Evolutionary conservation across 64 coral and sea anemone genomes (phyloP).

Genomic region (Astreopora myriophthalma): DNA sequence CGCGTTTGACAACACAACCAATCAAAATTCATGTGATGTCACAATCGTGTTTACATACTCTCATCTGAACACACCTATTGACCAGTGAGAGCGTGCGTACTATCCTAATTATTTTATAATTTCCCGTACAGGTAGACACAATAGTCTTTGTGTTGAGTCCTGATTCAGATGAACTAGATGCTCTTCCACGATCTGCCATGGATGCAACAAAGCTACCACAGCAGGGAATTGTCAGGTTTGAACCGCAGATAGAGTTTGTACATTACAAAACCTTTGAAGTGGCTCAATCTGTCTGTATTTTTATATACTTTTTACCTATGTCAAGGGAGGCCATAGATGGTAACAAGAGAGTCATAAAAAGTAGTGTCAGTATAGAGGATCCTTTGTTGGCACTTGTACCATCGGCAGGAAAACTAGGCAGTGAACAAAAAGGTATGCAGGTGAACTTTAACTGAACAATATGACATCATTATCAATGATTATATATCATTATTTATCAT

Average conservation of each 20-base stretch:
- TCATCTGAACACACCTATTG: no score
- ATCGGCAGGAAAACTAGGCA: background rate
- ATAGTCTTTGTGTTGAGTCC: constrained; percentile 59
- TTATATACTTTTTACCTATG: background rate
- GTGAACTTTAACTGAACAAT: no score
- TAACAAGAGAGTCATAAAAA: background rate
- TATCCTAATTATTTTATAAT: no score
- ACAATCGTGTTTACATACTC: no score
- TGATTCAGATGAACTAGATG: constrained; percentile 44
- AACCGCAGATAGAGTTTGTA: no score
- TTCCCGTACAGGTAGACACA: constrained; percentile 14
- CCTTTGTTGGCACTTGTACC: constrained; percentile 18
- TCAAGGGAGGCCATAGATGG: constrained; percentile 7
- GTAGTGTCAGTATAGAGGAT: constrained; percentile 13
- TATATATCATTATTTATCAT: no score
- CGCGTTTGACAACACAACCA: no score
- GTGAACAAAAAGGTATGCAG: constrained; percentile 3
- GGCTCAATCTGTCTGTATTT: background rate
- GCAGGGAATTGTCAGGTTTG: constrained; percentile 45
- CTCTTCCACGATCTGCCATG: constrained; percentile 1
- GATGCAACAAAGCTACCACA: constrained; percentile 11
- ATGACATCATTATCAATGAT: no score
- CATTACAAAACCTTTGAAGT: no score
- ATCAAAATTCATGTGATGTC: no score
- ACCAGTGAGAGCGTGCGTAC: no score